phyloP scores from a whole-genome alignment of 2,888 invertebrate species.

The Drosophila kanekoi region DNA sequence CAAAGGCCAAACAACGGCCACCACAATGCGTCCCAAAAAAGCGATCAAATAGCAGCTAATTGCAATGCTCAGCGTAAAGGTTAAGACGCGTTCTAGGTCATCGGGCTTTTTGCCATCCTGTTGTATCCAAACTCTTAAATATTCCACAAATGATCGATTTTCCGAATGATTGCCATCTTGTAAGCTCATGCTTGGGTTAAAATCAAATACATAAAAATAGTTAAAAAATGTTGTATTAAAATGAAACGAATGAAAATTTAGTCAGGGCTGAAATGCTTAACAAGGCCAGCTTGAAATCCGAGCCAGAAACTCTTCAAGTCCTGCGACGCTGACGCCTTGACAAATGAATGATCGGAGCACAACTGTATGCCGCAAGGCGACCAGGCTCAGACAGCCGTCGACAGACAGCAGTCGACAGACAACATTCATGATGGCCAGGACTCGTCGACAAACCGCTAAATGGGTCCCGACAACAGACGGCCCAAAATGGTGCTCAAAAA shows the following conservation, averaged over 20 bases:
- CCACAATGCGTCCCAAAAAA: slow-evolving; percentile 24
- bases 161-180: too few relatives aligned
- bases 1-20: neutral
- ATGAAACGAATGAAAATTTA: neutral
- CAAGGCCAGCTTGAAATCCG: slow-evolving; percentile 9
- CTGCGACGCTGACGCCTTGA: slow-evolving; percentile 64
- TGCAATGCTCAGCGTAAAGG: slow-evolving; percentile 1
- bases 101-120: neutral
- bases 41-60: slow-evolving; percentile 14
- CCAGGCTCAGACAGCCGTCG: slow-evolving; percentile 52
- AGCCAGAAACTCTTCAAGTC: neutral
- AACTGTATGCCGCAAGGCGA: slow-evolving; percentile 57
- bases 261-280: slow-evolving; percentile 10
- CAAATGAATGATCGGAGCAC: slow-evolving; percentile 72
- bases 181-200: neutral
- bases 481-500: slow-evolving; percentile 40
- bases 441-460: slow-evolving; percentile 75
- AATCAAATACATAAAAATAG: neutral
- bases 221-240: neutral
- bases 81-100: slow-evolving; percentile 18
- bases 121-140: neutral
- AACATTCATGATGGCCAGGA: slow-evolving; percentile 50
- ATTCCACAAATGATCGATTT: neutral
- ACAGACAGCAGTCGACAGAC: neutral
- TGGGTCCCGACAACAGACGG: slow-evolving; percentile 29